Percentiles rank a stretch among this genome's conserved stretches.
phyloP scores from a whole-genome alignment of 2,888 invertebrate species.

The Hyposoter dolosus region DNA sequence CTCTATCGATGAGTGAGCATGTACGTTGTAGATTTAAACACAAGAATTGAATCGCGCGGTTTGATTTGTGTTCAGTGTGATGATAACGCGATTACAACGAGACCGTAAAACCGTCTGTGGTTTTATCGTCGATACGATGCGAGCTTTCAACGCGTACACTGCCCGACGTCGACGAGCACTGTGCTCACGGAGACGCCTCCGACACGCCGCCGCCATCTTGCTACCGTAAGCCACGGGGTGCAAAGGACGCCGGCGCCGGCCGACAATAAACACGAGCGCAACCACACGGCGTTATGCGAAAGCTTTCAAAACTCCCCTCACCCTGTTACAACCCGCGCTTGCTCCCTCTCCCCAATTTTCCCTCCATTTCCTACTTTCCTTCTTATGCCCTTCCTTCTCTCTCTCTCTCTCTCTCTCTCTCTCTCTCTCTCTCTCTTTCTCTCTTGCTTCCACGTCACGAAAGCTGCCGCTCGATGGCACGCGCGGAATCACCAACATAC shows the following conservation, averaged over 20 bases:
- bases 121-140: slow-evolving; percentile 71
- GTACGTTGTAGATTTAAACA: slow-evolving; percentile 18
- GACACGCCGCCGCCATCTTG: slow-evolving; percentile 83
- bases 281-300: slow-evolving; percentile 48
- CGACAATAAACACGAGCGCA: slow-evolving; percentile 52
- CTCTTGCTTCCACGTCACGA: slow-evolving; percentile 16
- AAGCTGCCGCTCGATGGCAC: slow-evolving; percentile 48
- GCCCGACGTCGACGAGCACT: slow-evolving; percentile 83
- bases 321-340: neutral
- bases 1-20: neutral
- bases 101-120: slow-evolving; percentile 1
- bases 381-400: neutral
- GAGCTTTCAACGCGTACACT: slow-evolving; percentile 80
- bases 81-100: neutral
- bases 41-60: neutral
- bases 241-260: slow-evolving; percentile 79
- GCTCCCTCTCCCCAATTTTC: neutral
- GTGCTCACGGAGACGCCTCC: slow-evolving; percentile 84
- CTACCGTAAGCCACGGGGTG: slow-evolving; percentile 77
- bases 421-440: neutral
- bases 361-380: neutral
- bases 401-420: neutral
- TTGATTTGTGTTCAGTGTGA: neutral
- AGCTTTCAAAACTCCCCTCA: slow-evolving; percentile 49
- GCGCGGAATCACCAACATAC: slow-evolving; percentile 22